These are phyloP conservation scores for Lophotriccus pileatus DNA, from an alignment of 2,797 vertebrate genomes.

Conservation along the genomic window DNA sequence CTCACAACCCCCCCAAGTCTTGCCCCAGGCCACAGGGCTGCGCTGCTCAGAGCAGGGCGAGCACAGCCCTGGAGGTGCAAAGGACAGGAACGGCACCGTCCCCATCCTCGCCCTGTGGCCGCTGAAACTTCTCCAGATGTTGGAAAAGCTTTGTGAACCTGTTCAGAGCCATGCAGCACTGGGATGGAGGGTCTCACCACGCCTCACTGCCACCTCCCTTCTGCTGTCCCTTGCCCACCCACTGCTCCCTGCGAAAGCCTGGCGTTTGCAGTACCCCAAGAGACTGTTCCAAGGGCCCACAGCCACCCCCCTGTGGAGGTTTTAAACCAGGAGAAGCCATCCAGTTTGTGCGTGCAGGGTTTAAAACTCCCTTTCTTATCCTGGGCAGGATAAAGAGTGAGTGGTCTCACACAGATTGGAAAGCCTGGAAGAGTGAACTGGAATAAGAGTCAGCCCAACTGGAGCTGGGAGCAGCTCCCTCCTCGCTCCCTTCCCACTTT, in stretches of 20 bases:
- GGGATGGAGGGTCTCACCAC: neutral
- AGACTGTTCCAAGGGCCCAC: neutral
- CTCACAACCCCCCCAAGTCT: neutral
- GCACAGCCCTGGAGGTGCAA: neutral
- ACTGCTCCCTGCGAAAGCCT: neutral
- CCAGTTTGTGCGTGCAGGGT: neutral
- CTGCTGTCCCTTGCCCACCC: neutral
- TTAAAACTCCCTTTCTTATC: neutral
- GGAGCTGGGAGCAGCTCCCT: conserved; percentile 36
- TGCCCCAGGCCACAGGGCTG: neutral
- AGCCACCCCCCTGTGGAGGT: rapidly evolving
- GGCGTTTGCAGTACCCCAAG: neutral
- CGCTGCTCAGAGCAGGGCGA: neutral
- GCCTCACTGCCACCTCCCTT: neutral
- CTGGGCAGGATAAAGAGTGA: neutral
- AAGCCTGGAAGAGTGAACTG: neutral
- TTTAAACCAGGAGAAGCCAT: neutral
- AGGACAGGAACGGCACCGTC: neutral
- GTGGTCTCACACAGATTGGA: neutral
- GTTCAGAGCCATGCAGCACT: neutral
- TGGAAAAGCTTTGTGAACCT: neutral
- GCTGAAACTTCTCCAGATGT: neutral
- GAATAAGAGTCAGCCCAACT: neutral
- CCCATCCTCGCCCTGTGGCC: neutral
- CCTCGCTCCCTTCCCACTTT: conserved; percentile 57